Evolutionary conservation across 2,113 vertebrate genomes (phyloP), one percentile per base, ranked within the genome.

Genomic region (Globicephala melas): DNA sequence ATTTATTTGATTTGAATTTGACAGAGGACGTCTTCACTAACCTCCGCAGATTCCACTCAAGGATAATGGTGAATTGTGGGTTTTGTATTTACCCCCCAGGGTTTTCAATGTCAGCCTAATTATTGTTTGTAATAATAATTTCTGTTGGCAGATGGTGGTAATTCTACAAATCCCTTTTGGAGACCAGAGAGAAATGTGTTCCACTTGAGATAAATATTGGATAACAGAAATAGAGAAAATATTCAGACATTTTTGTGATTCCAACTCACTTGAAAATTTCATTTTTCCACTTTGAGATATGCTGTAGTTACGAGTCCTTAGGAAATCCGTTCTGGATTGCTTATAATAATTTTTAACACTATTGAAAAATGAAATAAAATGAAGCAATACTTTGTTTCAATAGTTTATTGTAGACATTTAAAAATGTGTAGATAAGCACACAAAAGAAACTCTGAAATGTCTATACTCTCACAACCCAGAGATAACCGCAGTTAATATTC

Each of bases 161-260:
- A 82, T 85, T 97, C 79, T 62, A 81, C 47, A 88, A 93, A 80
- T 91, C 28, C 15, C 26, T 50, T 90, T 60, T 55, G 62, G 73
- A 77, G 28, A 20, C 38, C 26, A 83, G 31, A 83, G 71, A 55
- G 33, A 96, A 95, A 77, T 89, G 17, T 79, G 15, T 44, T 93
- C 63, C 21, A 33, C n/a, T 97, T 92, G 55, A 89, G 55, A 58
- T 76, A 95, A 96, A 91, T 83, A 47, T 81, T 96, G 82, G 58
- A 10, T 85, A 91, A 62, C 41, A 70, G 14, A 80, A 92, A 89
- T 84, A 87, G 80, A 60, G n/a, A 53, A 95, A 38, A 88, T 79
- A 82, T 60, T 68, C 67, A 92, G 92, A 89, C 31, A 17, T 60
- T 44, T 88, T 41, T 89, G 31, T 79, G 55, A 94, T 60, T 94